Evolutionary conservation across 2,113 vertebrate genomes (phyloP), one percentile per base, ranked within the genome.

Genomic region (Cricetomys ansorgei): DNA sequence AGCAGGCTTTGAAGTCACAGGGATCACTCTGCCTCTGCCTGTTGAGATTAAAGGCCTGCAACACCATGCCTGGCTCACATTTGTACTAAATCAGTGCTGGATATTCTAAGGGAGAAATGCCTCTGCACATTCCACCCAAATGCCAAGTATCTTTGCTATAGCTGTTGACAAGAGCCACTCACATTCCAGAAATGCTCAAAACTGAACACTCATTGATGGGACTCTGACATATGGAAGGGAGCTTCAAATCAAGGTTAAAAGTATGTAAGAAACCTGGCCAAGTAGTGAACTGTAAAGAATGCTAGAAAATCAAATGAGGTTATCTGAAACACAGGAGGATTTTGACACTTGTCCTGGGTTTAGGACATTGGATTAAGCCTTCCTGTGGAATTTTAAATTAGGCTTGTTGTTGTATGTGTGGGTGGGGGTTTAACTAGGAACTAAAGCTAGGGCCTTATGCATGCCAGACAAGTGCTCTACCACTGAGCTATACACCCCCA

Each of bases 371-470:
- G 27, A 85, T 67, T 53, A 57, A 27, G 69, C 57, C 27, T 67
- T 88, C 62, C 45, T 45, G 57, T 79, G 87, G 76, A 34, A 87
- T 73, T 92, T 88, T 76, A 90, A n/a, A 62, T 50, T 29, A n/a
- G 34, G 16, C 29, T 65, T 11, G 40, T 72, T 9, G 40, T 72
- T 23, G 19, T 59, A 16, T 59, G 19, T 59, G 57, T 21, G 19
- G 19, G 57, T 21, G n/a, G n/a, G n/a, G n/a, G n/a, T n/a, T n/a
- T n/a, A n/a, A 65, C 50, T 11, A 19, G 59, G 48, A 23, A 70
- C 17, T 16, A 9, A n/a, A 70, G 17, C 48, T 10, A 55, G 65
- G 34, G 21, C 48, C 48, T 53, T 7, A 25, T 27, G 65, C 7
- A 55, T n/a, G 45, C 34, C 40, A 48, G 11, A n/a, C 37, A 69